phyloP scores from a whole-genome alignment of 2,888 invertebrate species.

The Brassicogethes aeneus region DNA sequence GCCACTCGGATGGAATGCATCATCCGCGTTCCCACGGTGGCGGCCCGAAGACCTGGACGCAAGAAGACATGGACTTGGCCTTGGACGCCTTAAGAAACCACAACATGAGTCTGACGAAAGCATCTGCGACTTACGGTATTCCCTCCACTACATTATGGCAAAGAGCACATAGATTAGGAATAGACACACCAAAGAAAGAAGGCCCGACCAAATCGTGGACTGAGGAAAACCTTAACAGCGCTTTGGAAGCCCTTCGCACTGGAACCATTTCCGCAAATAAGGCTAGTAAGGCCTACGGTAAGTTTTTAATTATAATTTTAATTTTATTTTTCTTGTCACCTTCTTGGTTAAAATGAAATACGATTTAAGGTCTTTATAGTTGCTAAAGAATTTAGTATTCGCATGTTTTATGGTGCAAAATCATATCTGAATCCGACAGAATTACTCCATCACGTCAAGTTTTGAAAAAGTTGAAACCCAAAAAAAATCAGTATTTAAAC shows the following conservation, averaged over 20 bases:
- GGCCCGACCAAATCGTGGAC: slow-evolving; percentile 83
- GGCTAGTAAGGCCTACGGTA: slow-evolving; percentile 81
- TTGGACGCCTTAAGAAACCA: slow-evolving; percentile 77
- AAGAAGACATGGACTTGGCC: slow-evolving; percentile 83
- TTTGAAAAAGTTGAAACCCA: no score
- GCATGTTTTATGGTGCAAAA: no score
- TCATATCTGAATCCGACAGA: no score
- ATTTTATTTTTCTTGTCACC: slow-evolving; percentile 1
- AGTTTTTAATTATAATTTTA: slow-evolving; percentile 4
- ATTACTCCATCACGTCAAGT: no score
- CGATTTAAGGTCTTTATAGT: not conserved
- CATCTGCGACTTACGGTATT: slow-evolving; percentile 77
- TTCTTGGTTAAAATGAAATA: not conserved
- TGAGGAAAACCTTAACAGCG: slow-evolving; percentile 72
- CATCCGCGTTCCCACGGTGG: slow-evolving; percentile 42
- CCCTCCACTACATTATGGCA: slow-evolving; percentile 90
- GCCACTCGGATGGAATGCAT: slow-evolving; percentile 28
- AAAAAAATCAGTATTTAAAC: no score
- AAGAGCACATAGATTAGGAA: slow-evolving; percentile 78
- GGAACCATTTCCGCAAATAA: slow-evolving; percentile 85
- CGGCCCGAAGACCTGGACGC: slow-evolving; percentile 80
- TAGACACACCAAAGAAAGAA: slow-evolving; percentile 87
- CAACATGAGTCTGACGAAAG: slow-evolving; percentile 84
- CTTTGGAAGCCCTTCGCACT: slow-evolving; percentile 71
- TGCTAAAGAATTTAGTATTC: not conserved